Base-by-base conservation (phyloP, 2,797 vertebrate species). In the Huso huso region DNA sequence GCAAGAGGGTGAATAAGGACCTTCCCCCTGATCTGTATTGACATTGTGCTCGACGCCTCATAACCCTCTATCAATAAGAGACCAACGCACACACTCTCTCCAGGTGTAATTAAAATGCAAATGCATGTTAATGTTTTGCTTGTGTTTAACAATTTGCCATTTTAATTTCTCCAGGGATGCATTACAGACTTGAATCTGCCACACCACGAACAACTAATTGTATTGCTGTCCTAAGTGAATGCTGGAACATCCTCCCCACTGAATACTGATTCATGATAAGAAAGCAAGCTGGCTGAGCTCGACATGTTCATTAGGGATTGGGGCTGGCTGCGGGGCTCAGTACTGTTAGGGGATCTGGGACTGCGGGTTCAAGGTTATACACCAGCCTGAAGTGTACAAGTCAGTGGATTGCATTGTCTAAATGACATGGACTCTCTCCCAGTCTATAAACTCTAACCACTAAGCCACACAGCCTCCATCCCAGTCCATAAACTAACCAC, bases 41-140 rank as follows among this genome's bases (percentile, higher is more conserved):
- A 84, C 81, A 76, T 79, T 74, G 73, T 74, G 72, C 23, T 71
- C 79, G 77, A 81, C 74, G 4, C 80, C 76, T 79, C 62, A 71
- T 81, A 37, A 75, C 79, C 78, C 84, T 87, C 84, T 79, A 71
- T 79, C 74, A 75, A 63, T 63, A 71, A 87, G 88, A 90, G 89
- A 88, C 87, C 87, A 75, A 82, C 81, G 76, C 74, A 37, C 18
- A 62, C 23, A 79, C 81, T 89, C 86, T 93, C 89, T 92, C 90
- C 92, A 95, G 93, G 93, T 96, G 89, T 84, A 93, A 96, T 96
- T 94, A 95, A 97, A 95, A 96, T 96, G 93, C 91, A 95, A 98
- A 98, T 96, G 80, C 86, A 78, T 92, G 89, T 90, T 94, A 93
- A 96, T 94, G 93, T 90, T 92, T 93, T 89, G 90, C 88, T 88